These are phyloP conservation scores for Panurus biarmicus DNA, from an alignment of 2,113 vertebrate species.

Conservation along the genomic window DNA sequence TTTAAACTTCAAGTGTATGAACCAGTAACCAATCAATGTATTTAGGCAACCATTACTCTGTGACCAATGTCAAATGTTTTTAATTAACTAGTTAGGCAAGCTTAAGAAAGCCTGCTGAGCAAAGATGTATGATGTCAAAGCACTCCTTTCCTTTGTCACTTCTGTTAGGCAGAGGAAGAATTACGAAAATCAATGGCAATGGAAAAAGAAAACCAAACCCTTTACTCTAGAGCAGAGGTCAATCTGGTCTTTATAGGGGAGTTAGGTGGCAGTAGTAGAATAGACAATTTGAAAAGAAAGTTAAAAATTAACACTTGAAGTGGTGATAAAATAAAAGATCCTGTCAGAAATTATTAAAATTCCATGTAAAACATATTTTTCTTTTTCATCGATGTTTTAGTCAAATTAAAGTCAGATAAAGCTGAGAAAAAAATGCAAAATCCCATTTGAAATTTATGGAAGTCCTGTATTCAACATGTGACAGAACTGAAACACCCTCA, in stretches of 20 bases:
- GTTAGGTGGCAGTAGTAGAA: not conserved
- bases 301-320: not conserved
- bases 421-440: not conserved
- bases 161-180: not conserved
- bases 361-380: not conserved
- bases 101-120: not conserved
- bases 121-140: not conserved
- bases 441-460: not conserved
- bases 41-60: not conserved
- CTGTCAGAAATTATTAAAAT: not conserved
- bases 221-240: not conserved
- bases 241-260: not conserved
- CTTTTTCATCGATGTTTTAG: not conserved
- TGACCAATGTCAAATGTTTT: constrained; percentile 14
- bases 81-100: not conserved
- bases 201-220: not conserved
- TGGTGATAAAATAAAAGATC: not conserved
- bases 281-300: not conserved
- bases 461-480: not conserved
- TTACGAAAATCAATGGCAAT: not conserved
- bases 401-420: not conserved
- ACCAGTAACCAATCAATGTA: not conserved
- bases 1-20: not conserved
- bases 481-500: not conserved
- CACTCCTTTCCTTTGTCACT: not conserved